These are phyloP conservation scores for Colletes collaris DNA, from an alignment of 2,888 invertebrate genomes.

Conservation along the genomic window DNA sequence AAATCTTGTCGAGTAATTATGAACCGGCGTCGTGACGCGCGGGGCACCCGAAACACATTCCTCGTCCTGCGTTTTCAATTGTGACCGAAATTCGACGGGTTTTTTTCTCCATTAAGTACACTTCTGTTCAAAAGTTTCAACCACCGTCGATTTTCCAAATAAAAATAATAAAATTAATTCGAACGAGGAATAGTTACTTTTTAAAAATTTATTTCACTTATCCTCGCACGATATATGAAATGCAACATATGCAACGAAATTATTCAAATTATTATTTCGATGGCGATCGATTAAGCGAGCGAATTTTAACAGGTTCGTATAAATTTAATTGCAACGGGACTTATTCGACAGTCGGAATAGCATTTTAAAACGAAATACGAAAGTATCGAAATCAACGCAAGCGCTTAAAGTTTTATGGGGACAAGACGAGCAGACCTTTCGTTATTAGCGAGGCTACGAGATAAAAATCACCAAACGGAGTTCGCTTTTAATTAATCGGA, in stretches of 20 bases:
- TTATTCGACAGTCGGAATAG: no score
- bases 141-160: no score
- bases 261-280: no score
- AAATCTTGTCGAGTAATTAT: slow-evolving; percentile 81
- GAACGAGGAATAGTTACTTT: no score
- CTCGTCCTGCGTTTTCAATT: slow-evolving; percentile 9
- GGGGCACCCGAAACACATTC: not conserved
- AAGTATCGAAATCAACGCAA: not conserved
- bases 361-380: not conserved
- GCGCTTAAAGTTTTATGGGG: not conserved
- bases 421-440: slow-evolving; percentile 2
- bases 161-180: no score
- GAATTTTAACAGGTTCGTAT: no score
- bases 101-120: not conserved
- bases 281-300: no score
- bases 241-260: no score
- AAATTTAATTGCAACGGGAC: no score
- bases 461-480: slow-evolving; percentile 28
- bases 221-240: no score
- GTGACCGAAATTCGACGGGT: not conserved
- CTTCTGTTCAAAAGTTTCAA: no score
- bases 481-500: slow-evolving; percentile 40
- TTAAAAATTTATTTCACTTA: no score
- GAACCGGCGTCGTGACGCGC: slow-evolving; percentile 27
- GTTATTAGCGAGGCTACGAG: not conserved